Percentiles rank a stretch among this genome's conserved stretches.
Evolutionary conservation across 64 coral and sea anemone genomes (phyloP).

Genomic region (Montipora efflorescens): DNA sequence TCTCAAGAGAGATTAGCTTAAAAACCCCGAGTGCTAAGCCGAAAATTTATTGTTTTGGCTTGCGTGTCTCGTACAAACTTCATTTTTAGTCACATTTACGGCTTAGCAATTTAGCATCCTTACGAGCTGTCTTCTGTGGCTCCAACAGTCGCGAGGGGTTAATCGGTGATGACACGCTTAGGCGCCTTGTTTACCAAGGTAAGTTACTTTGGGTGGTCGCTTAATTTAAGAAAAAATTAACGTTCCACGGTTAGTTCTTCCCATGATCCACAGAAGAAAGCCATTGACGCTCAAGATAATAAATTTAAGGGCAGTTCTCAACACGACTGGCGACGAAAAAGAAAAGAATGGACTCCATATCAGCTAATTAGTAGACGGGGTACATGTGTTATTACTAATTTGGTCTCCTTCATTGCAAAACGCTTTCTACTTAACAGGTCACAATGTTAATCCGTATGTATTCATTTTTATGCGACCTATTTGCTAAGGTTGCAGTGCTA

Average conservation of each 20-base stretch:
- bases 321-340: not conserved
- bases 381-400: constrained; percentile 11
- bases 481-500: not conserved
- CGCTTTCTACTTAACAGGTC: constrained; percentile 37
- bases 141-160: constrained; percentile 13
- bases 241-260: not conserved
- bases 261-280: not conserved
- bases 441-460: constrained; percentile 38
- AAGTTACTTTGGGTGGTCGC: not conserved
- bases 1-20: constrained; percentile 8
- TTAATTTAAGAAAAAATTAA: constrained; percentile 1
- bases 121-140: not conserved
- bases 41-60: not conserved
- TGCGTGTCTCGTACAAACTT: not conserved
- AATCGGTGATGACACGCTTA: constrained; percentile 47
- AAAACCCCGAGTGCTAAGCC: not conserved
- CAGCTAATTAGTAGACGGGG: not conserved
- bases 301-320: not conserved
- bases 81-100: constrained; percentile 9
- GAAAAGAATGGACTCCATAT: not conserved
- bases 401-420: constrained; percentile 22
- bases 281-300: not conserved
- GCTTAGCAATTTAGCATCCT: constrained; percentile 29
- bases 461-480: constrained; percentile 1
- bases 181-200: constrained; percentile 33